Conservation (phyloP, 2,888 invertebrate species). For the Andrena dorsata region DNA sequence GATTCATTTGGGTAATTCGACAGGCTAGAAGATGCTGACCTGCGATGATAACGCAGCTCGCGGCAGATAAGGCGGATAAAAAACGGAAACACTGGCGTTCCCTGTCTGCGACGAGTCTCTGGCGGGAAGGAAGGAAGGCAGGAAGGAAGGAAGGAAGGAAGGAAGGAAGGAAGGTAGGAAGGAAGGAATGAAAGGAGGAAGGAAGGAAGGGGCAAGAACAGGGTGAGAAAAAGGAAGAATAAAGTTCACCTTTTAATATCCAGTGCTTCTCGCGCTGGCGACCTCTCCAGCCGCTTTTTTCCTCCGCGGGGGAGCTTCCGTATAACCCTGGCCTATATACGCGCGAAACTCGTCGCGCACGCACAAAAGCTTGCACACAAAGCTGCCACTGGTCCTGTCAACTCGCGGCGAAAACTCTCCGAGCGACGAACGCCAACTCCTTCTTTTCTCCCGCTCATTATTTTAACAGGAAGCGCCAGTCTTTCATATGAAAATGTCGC, state of each 20-base stretch:
- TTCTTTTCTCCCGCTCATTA: conserved; percentile 77
- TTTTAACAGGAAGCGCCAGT: conserved; percentile 73
- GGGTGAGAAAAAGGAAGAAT: conserved; percentile 39
- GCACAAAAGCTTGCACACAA: conserved; percentile 61
- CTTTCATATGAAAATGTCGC: conserved; percentile 72
- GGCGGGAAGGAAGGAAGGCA: conserved; percentile 16
- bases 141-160: conserved; percentile 17
- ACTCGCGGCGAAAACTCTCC: conserved; percentile 44
- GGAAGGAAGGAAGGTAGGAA: conserved; percentile 2
- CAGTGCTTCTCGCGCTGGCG: conserved; percentile 35
- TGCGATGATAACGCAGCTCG: conserved; percentile 54
- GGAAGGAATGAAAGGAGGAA: not conserved
- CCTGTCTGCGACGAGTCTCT: conserved; percentile 1
- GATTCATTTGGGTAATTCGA: conserved; percentile 57
- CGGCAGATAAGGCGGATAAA: conserved; percentile 40
- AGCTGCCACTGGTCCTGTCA: conserved; percentile 25
- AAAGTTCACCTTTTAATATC: conserved; percentile 50
- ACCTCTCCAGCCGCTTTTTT: conserved; percentile 38
- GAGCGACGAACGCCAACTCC: conserved; percentile 64
- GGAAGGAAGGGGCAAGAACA: not conserved
- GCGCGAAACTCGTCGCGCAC: conserved; percentile 12
- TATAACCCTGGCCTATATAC: conserved; percentile 69
- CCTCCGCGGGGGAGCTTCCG: conserved; percentile 26
- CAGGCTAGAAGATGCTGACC: conserved; percentile 48
- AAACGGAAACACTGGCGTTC: conserved; percentile 5